phyloP scores from a whole-genome alignment of 2,888 invertebrate genomes.

The Drosophila paracracens region DNA sequence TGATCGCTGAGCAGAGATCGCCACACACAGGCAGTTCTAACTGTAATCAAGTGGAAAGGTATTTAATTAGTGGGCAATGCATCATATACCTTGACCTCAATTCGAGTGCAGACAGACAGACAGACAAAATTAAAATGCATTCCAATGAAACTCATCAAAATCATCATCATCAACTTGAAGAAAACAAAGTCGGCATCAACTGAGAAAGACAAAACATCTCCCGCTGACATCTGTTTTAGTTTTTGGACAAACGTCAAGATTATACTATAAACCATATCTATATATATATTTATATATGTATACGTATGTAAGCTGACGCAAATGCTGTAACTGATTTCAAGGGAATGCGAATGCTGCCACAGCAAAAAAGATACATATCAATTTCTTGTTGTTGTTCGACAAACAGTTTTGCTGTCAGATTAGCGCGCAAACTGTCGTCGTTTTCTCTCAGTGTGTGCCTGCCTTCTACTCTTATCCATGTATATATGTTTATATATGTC shows the following conservation, averaged over 20 bases:
- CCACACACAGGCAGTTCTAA: slow-evolving; percentile 49
- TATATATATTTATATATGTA: not conserved
- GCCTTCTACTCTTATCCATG: not conserved
- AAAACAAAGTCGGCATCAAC: slow-evolving; percentile 61
- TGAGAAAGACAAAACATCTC: not conserved
- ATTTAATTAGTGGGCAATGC: slow-evolving; percentile 29
- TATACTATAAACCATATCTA: not conserved
- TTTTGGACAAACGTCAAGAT: slow-evolving; percentile 12
- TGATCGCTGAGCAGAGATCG: slow-evolving; percentile 60
- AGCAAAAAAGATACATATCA: slow-evolving; percentile 58
- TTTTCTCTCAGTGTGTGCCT: not conserved
- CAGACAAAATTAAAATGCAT: slow-evolving; percentile 40
- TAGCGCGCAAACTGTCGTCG: slow-evolving; percentile 63
- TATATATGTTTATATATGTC: not conserved
- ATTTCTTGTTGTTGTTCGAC: slow-evolving; percentile 56
- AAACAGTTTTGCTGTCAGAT: slow-evolving; percentile 75
- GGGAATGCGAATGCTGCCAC: slow-evolving; percentile 54
- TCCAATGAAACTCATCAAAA: slow-evolving; percentile 57
- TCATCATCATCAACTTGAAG: slow-evolving; percentile 26
- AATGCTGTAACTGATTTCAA: slow-evolving; percentile 43
- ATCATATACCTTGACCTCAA: slow-evolving; percentile 67
- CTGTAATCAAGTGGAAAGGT: slow-evolving; percentile 46
- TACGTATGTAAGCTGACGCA: slow-evolving; percentile 38
- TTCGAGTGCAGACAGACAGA: slow-evolving; percentile 17
- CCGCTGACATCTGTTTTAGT: slow-evolving; percentile 53